A percentile compares a stretch with the other conserved stretches of the same genome.
phyloP scores from a whole-genome alignment of 2,113 vertebrate genomes.

The Hemicordylus capensis region DNA sequence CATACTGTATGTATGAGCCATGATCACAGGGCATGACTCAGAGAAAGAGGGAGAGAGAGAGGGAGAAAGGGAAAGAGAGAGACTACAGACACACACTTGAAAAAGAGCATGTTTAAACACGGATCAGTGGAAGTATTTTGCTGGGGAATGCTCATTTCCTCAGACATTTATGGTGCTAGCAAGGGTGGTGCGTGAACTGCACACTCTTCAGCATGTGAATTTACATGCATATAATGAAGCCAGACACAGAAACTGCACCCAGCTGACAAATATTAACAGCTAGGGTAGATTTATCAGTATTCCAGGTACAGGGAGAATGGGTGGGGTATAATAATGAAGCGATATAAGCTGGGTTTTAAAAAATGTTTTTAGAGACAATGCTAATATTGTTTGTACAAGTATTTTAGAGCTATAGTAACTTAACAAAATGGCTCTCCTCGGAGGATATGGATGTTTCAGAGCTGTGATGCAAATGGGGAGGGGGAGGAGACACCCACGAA shows the following conservation, averaged over 20 bases:
- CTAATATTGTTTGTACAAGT: no score
- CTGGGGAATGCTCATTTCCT: slow-evolving; percentile 1
- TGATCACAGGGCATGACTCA: rapidly evolving
- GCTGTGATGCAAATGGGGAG: no score
- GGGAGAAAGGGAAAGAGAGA: neutral
- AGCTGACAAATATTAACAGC: neutral
- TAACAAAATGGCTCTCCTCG: neutral
- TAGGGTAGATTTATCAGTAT: neutral
- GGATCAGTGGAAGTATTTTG: slow-evolving; percentile 15
- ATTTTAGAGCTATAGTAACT: neutral
- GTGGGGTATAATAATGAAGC: no score
- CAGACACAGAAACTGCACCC: neutral
- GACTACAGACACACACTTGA: neutral
- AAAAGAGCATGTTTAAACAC: neutral
- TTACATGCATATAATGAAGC: neutral
- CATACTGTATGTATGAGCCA: rapidly evolving
- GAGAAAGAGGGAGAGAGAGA: no score
- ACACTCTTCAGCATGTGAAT: neutral
- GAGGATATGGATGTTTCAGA: neutral
- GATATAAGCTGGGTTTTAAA: no score
- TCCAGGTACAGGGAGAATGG: no score
- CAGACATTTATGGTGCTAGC: slow-evolving; percentile 17
- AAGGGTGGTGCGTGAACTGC: rapidly evolving
- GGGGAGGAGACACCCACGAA: neutral
- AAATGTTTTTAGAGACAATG: no score